Evolutionary conservation across 2,797 vertebrate species (phyloP).

Genomic region (Hyperoplus immaculatus): DNA sequence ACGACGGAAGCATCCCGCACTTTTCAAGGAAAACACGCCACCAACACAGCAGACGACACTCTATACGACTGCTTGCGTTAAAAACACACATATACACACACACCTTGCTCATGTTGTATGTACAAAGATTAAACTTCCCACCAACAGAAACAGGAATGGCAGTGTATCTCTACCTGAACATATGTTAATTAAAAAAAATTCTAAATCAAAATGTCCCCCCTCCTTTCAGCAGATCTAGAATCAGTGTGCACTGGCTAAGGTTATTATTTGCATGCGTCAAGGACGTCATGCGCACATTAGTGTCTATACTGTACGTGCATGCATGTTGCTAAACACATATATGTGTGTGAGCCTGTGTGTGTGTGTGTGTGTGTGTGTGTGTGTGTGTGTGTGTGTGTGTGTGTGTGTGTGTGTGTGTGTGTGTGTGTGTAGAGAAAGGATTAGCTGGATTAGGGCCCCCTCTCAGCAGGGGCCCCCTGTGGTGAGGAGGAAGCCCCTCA

Average conservation of each 20-base stretch:
- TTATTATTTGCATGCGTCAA: too few relatives aligned
- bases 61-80: background rate
- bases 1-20: constrained; percentile 66
- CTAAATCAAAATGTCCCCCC: background rate
- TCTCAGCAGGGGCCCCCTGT: constrained; percentile 94
- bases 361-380: constrained; percentile 34
- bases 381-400: constrained; percentile 39
- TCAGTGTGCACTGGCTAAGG: constrained; percentile 3
- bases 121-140: background rate
- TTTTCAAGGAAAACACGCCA: constrained; percentile 53
- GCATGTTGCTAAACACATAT: background rate
- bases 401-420: constrained; percentile 24
- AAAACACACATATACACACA: constrained; percentile 9
- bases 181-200: background rate
- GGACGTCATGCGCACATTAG: too few relatives aligned
- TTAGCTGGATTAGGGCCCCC: constrained; percentile 95
- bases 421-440: constrained; percentile 85
- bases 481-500: constrained; percentile 91
- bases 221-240: constrained; percentile 19
- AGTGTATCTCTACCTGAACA: background rate
- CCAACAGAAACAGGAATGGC: constrained; percentile 2
- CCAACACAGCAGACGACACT: constrained; percentile 11
- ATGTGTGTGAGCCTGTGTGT: constrained; percentile 33
- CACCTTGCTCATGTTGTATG: background rate
- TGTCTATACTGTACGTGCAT: constrained; percentile 4